Conservation (phyloP, 2,888 invertebrate species). For the Pasiphila rectangulata region DNA sequence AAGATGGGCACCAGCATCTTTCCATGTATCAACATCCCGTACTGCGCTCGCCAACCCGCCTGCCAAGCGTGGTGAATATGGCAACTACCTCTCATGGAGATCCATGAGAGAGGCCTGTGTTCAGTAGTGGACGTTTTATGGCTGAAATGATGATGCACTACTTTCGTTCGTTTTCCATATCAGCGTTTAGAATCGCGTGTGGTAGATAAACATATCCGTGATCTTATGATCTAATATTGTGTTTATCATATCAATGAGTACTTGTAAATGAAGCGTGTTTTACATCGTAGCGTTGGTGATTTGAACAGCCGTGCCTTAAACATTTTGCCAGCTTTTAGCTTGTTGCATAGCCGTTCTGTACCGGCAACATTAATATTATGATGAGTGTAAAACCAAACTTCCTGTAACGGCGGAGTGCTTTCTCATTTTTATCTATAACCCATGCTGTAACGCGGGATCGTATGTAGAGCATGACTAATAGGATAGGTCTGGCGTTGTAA, state of each 20-base stretch:
- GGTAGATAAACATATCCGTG: too few species aligned
- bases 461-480: slow-evolving; percentile 52
- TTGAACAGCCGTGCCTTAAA: background rate
- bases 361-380: slow-evolving; percentile 12
- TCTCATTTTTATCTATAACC: slow-evolving; percentile 46
- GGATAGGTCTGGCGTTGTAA: slow-evolving; percentile 35
- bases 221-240: too few species aligned
- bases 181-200: background rate
- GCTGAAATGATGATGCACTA: too few species aligned
- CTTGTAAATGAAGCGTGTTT: background rate
- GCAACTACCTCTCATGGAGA: too few species aligned
- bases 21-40: too few species aligned
- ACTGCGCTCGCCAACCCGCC: too few species aligned
- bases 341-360: background rate
- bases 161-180: too few species aligned
- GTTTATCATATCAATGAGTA: background rate
- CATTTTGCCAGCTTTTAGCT: background rate
- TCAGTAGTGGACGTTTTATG: background rate
- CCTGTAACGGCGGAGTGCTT: slow-evolving; percentile 53
- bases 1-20: too few species aligned
- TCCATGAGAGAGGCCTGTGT: too few species aligned
- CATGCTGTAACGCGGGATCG: slow-evolving; percentile 39
- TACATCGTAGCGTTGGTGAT: background rate
- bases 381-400: slow-evolving; percentile 47
- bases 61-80: too few species aligned